Base-by-base conservation (phyloP, 2,888 invertebrate genomes). In the Catonia carolina region DNA sequence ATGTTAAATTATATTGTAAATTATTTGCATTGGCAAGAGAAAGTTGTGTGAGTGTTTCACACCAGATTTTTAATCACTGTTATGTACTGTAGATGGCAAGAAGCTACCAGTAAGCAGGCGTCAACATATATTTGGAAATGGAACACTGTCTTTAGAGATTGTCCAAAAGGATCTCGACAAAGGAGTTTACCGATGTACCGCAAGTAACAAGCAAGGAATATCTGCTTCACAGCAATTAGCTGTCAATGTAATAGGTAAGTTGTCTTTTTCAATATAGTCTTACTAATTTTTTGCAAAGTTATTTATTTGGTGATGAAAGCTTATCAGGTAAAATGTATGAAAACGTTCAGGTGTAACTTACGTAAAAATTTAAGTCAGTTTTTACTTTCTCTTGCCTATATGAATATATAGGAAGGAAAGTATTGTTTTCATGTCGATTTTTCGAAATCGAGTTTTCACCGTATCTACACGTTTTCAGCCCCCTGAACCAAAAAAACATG, bases 121-220 rank as follows among this genome's bases (percentile, higher is more conserved):
- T 27, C 77, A 77, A 64, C 68, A 70, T 27, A 71, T 73, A 53
- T 71, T 72, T 56, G 63, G 68, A 3, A 75, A 77, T 64, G 77
- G 77, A 8, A 74, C 74, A 6, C 69, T 78, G 6, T 69, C 70
- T 45, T 73, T 78, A 20, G 67, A 71, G 31, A 73, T 73, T 58
- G 73, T 78, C 31, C 74, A 74, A 62, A 70, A 73, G 50, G 66
- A 67, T 14, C 69, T 70, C 31, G 77, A 77, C 63, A 73, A 73
- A 58, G 77, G 77, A 3, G 66, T 67, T 41, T 78, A 78, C 67
- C 72, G 71, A 22, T 78, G 78, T 65, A 67, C 70, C 3, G 78
- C 76, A 0, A 68, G 67, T 47, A 75, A 75, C 66, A 69, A 72
- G 22, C 72, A 72, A 55, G 74, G 73, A 2, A 63, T 68, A 35